A percentile compares a stretch with the other conserved stretches of the same genome.
Evolutionary conservation across 2,113 vertebrate genomes (phyloP).

Genomic region (Dermatemys mawii): DNA sequence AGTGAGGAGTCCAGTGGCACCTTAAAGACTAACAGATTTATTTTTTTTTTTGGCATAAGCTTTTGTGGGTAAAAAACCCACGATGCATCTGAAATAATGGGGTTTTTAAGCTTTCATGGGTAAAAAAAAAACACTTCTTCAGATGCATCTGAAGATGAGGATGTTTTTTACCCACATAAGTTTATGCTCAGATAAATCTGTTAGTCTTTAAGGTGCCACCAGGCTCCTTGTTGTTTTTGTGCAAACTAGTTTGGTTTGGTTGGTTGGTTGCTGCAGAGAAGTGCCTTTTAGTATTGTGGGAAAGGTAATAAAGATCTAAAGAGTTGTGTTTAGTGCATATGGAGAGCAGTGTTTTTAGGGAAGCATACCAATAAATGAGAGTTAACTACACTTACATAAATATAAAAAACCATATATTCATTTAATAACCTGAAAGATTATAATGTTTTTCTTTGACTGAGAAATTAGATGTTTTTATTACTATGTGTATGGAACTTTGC

Average conservation of each 20-base stretch:
- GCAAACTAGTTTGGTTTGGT: neutral
- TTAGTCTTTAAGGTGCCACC: no score
- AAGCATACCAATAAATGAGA: neutral
- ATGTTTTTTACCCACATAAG: no score
- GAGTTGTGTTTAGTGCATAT: neutral
- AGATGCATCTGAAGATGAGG: no score
- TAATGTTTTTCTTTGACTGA: neutral
- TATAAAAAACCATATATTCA: neutral
- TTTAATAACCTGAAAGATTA: neutral
- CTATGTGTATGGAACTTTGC: neutral
- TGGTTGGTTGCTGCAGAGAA: neutral
- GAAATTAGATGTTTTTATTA: neutral
- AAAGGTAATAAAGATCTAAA: neutral
- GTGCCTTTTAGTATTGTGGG: neutral
- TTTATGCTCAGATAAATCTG: no score
- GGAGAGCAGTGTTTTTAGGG: neutral
- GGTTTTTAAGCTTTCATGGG: no score
- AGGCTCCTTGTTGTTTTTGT: neutral
- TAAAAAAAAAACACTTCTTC: no score
- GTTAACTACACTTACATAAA: neutral
- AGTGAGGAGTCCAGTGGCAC: no score
- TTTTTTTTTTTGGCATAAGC: no score
- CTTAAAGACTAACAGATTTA: no score
- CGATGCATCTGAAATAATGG: no score
- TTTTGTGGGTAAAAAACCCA: no score